Evolutionary conservation across 2,113 vertebrate species (phyloP), one percentile per base, ranked within the genome.

Genomic region (Takifugu bimaculatus): DNA sequence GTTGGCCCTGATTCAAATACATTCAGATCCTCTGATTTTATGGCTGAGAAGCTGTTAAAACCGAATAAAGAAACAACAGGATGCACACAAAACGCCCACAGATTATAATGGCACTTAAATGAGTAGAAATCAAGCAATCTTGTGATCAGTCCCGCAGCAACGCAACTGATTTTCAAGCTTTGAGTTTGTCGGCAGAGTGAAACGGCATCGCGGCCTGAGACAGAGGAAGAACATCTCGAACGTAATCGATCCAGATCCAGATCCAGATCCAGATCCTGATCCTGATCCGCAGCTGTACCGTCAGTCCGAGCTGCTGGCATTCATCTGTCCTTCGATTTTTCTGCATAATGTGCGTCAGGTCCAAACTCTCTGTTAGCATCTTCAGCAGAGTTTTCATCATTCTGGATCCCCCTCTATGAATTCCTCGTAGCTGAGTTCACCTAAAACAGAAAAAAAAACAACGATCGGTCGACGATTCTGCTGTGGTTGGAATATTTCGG

Each of bases 371-470:
- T 0, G 94, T 96, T 35, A 95, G 82, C 6, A 85, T 93, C 6
- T 90, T 80, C 56, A 93, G 87, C 50, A 96, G 91, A 79, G 79
- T 51, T 57, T n/a, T 92, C 89, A 0, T 95, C 94, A 28, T 91
- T 93, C 65, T 94, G 93, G 42, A 96, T 87, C 0, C 93, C n/a
- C 93, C 4, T 93, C 91, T 86, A 94, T 90, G 85, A 96, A 96
- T 84, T 96, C 94, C 2, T 96, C 93, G 66, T 93, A 83, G 44
- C 93, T 94, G 26, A 95, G 83, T 47, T 94, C 93, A 0, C 93
- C 94, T 95, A 72, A 39, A 5, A 70, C 44, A 72, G 2, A 78
- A 45, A 7, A 68, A 26, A 68, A 2, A 75, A 4, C 35, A 39
- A 10, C 35, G 7, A 2, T 13, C 4, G 5, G 35, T 2, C 4